Base-by-base conservation (phyloP, 2,888 invertebrate species). In the Lithophane socia region DNA sequence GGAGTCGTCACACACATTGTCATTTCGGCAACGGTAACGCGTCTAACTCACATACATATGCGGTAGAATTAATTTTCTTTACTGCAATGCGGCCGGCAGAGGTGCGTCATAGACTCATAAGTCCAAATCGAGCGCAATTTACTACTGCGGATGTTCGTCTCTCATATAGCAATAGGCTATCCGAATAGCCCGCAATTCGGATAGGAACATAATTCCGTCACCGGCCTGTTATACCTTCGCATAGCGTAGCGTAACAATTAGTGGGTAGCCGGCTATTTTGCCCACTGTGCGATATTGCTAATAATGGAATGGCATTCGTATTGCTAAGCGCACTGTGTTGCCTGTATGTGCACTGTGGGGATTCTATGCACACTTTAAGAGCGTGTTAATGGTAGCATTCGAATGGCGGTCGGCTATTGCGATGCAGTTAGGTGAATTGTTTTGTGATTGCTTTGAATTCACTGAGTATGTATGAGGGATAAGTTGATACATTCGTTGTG, bases 241-340 rank as follows among this genome's bases (percentile, higher is more conserved):
- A 80, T 74, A 77, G 71, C 29, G 72, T 65, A 80, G 72, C 49
- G 72, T 52, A 73, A 70, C 84, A 84, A 84, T 84, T 84, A 84
- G 75, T 69, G 65, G 9, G 18, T 12, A n/a, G 9, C 42, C 21
- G 54, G 77, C 78, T 63, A 73, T 84, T 78, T 84, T 61, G 75
- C 12, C 68, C 73, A 60, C 16, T 52, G 77, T 75, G 78, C 70
- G 75, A 84, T 84, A 78, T 73, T 63, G 75, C 84, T 84, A 82
- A 84, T 84, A 76, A 75, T 78, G 67, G 78, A 74, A 78, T 74
- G 70, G 71, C 49, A 71, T 74, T 65, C 69, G 74, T 74, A 77
- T 63, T 69, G 74, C 18, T 74, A 60, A 73, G 64, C 73, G 49
- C 56, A 64, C 18, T 73, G 63, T 73, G 80, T 24, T 63, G 37